Evolutionary conservation across 2,797 vertebrate genomes (phyloP).

Genomic region (Lepus oiostolus): DNA sequence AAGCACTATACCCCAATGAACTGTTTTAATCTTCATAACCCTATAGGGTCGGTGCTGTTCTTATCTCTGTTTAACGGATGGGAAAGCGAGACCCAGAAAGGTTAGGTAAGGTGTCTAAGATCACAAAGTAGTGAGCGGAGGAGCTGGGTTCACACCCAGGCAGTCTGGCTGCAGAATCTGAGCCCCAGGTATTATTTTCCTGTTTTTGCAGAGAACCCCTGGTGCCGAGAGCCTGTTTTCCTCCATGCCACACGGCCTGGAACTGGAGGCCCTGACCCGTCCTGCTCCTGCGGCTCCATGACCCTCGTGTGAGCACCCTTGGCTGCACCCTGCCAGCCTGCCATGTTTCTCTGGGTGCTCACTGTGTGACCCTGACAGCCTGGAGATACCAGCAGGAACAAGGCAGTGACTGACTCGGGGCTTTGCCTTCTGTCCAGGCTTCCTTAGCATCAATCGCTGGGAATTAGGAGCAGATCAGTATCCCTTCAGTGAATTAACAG

Average conservation of each 20-base stretch:
- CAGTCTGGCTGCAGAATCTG: not conserved
- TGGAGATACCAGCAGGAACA: not conserved
- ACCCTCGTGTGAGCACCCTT: not conserved
- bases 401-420: not conserved
- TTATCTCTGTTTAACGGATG: not conserved
- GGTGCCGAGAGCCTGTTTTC: not conserved
- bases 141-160: not conserved
- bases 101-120: not conserved
- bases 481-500: not conserved
- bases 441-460: not conserved
- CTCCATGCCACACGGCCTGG: not conserved
- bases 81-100: conserved; percentile 14
- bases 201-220: not conserved
- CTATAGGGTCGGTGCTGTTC: not conserved
- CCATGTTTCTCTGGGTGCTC: not conserved
- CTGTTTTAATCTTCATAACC: not conserved
- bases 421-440: not conserved
- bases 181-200: not conserved
- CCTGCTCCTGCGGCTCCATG: not conserved
- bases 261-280: not conserved
- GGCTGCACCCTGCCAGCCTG: not conserved
- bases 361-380: not conserved
- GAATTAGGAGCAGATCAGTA: not conserved
- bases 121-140: not conserved
- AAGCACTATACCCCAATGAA: conserved; percentile 13